Evolutionary conservation across 2,113 vertebrate species (phyloP).

Genomic region (Carlito syrichta): DNA sequence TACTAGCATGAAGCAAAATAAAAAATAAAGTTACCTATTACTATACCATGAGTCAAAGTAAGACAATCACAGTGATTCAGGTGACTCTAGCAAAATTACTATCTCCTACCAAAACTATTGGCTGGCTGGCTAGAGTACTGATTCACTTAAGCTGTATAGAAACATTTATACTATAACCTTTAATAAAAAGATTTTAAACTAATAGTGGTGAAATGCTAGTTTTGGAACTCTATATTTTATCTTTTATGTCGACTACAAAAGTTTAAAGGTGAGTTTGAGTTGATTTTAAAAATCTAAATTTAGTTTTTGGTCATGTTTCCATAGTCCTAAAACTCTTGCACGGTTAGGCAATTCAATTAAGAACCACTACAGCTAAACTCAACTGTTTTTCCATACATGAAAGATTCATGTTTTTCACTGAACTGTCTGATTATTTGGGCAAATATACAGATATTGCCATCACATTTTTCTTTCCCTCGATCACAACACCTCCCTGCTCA

Average conservation of each 20-base stretch:
- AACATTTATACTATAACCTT: not conserved
- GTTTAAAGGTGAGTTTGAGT: not conserved
- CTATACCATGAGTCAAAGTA: not conserved
- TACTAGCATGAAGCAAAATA: not conserved
- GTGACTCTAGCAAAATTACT: conserved; percentile 9
- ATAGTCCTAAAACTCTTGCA: not conserved
- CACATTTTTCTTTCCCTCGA: not conserved
- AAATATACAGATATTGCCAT: not conserved
- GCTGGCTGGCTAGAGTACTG: not conserved
- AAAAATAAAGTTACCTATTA: not conserved
- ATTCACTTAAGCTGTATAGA: not conserved
- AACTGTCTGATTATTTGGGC: not conserved
- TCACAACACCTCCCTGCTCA: not conserved
- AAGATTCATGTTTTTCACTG: not conserved
- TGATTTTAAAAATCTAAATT: conserved; percentile 7
- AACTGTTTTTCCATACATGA: not conserved
- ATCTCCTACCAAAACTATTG: not conserved
- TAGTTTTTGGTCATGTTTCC: not conserved
- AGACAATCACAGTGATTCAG: not conserved
- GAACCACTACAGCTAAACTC: not conserved
- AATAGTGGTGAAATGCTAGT: not conserved
- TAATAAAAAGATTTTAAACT: conserved; percentile 11
- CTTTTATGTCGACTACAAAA: not conserved
- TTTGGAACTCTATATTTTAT: not conserved
- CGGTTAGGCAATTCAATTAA: not conserved